A percentile compares a stretch with the other conserved stretches of the same genome.
Evolutionary conservation across 1,140 invertebrate species (phyloP).

Genomic region (Dreissena polymorpha): DNA sequence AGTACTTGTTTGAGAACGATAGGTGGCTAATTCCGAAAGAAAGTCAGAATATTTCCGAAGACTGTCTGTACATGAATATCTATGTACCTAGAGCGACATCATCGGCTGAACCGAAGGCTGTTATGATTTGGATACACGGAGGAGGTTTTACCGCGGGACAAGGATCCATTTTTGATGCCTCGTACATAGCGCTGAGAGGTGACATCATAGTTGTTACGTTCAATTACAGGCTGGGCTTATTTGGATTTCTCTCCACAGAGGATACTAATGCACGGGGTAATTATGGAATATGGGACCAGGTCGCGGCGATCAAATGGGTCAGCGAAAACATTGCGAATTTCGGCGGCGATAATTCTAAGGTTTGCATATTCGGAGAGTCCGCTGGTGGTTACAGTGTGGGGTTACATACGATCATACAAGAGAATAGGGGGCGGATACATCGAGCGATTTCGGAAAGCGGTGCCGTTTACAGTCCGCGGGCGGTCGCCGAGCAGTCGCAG

Average conservation of each 20-base stretch:
- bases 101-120: constrained; percentile 78
- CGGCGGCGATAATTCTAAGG: constrained; percentile 95
- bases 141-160: constrained; percentile 94
- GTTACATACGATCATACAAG: constrained; percentile 83
- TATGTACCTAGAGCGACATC: constrained; percentile 83
- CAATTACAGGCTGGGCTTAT: constrained; percentile 88
- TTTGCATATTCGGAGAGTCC: constrained; percentile 96
- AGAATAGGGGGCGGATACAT: constrained; percentile 42
- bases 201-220: constrained; percentile 90
- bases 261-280: constrained; percentile 73
- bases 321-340: constrained; percentile 93
- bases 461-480: constrained; percentile 16
- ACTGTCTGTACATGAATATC: constrained; percentile 97
- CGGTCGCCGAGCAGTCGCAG: constrained; percentile 12
- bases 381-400: constrained; percentile 95
- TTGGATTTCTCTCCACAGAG: constrained; percentile 88
- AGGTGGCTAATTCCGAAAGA: constrained; percentile 17
- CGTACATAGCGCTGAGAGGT: constrained; percentile 84
- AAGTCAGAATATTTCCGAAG: constrained; percentile 83
- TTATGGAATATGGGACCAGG: constrained; percentile 85
- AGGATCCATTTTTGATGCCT: constrained; percentile 94
- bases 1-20: constrained; percentile 34
- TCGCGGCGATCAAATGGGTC: constrained; percentile 88
- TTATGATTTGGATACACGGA: constrained; percentile 97
- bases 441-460: constrained; percentile 54